Conservation (phyloP, 1,140 invertebrate genomes). For the Drosophila fuyamai region DNA sequence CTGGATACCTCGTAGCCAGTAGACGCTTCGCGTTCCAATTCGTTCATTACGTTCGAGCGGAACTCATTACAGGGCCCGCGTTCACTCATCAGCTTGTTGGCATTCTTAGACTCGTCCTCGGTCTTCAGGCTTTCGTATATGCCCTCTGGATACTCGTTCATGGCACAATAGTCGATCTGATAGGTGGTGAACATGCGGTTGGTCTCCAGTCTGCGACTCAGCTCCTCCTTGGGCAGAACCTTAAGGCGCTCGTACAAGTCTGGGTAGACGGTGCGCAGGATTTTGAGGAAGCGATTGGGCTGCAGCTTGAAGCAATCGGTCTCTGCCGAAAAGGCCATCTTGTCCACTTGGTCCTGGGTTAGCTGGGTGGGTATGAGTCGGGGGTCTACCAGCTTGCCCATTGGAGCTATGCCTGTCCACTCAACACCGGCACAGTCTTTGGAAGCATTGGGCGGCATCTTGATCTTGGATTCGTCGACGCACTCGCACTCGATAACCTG, state of each 20-base stretch:
- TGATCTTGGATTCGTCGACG: slow-evolving; percentile 60
- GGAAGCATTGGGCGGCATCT: slow-evolving; percentile 47
- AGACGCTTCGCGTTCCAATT: slow-evolving; percentile 59
- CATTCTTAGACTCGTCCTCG: slow-evolving; percentile 69
- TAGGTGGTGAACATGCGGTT: slow-evolving; percentile 86
- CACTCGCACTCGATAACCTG: slow-evolving; percentile 68
- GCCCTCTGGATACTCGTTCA: slow-evolving; percentile 84
- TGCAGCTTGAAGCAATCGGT: slow-evolving; percentile 73
- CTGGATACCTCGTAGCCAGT: slow-evolving; percentile 40
- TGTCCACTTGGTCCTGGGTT: slow-evolving; percentile 61
- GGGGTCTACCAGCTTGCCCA: slow-evolving; percentile 77
- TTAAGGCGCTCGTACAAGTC: slow-evolving; percentile 86
- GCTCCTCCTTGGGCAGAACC: slow-evolving; percentile 85
- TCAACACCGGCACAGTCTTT: slow-evolving; percentile 68
- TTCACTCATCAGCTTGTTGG: slow-evolving; percentile 58
- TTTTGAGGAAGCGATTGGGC: slow-evolving; percentile 80
- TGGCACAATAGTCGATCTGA: slow-evolving; percentile 86
- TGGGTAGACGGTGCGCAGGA: slow-evolving; percentile 84
- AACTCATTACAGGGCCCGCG: slow-evolving; percentile 69
- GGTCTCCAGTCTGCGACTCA: slow-evolving; percentile 85
- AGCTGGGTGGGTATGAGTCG: slow-evolving; percentile 73
- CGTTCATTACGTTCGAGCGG: slow-evolving; percentile 69
- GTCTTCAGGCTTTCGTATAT: slow-evolving; percentile 78
- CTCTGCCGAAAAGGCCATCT: slow-evolving; percentile 61
- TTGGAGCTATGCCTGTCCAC: slow-evolving; percentile 81